A percentile compares a stretch with the other conserved stretches of the same genome.
These are phyloP conservation scores for Austrofundulus limnaeus DNA, from an alignment of 2,113 vertebrate species.

Conservation along the genomic window DNA sequence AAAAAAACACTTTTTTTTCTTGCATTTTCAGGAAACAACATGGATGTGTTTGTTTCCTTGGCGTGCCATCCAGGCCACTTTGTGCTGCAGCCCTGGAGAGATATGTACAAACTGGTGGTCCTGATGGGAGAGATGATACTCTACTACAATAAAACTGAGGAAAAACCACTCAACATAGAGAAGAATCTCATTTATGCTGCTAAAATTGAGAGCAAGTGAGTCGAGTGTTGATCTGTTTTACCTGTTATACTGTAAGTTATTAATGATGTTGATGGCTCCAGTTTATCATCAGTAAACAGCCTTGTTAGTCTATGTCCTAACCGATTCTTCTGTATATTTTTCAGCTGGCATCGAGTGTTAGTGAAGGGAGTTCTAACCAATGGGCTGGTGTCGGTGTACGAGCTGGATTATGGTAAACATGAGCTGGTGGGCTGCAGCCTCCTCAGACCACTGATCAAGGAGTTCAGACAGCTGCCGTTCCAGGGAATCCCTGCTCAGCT, in stretches of 20 bases:
- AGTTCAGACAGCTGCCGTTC: conserved; percentile 91
- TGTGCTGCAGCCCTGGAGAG: conserved; percentile 94
- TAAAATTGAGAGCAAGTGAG: conserved; percentile 95
- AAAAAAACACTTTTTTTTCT: accelerated
- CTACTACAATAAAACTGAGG: conserved; percentile 88
- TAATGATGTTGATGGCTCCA: too few species aligned
- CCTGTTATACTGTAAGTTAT: not conserved
- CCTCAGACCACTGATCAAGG: conserved; percentile 83
- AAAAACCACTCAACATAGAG: conserved; percentile 77
- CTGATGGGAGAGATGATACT: conserved; percentile 98
- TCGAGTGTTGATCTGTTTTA: conserved; percentile 1
- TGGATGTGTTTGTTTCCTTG: conserved; percentile 91
- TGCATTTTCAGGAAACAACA: conserved; percentile 61
- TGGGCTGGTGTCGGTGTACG: conserved; percentile 89
- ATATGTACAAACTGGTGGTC: conserved; percentile 91
- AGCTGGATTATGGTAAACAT: conserved; percentile 94
- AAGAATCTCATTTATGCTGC: conserved; percentile 93
- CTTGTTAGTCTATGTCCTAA: not conserved
- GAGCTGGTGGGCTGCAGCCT: conserved; percentile 87
- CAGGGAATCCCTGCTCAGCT: conserved; percentile 93
- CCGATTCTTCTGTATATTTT: not conserved
- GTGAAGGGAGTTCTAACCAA: conserved; percentile 91
- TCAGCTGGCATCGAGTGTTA: conserved; percentile 92
- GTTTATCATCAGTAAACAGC: too few species aligned
- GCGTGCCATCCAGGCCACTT: conserved; percentile 97